Evolutionary conservation across 2,888 invertebrate species (phyloP).

Genomic region (Taphrorychus bicolor): DNA sequence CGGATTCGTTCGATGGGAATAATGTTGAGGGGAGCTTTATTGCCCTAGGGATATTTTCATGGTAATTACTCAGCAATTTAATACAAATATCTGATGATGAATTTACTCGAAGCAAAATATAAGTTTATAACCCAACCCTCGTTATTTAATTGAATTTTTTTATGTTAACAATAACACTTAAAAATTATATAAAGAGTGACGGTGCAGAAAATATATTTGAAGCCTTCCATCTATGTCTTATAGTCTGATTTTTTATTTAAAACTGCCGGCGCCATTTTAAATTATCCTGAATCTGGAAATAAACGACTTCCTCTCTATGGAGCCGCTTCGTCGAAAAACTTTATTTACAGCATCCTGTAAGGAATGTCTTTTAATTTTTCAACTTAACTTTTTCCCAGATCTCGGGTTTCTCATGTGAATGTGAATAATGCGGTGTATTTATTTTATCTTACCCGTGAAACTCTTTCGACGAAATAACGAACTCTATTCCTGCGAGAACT

Average conservation of each 20-base stretch:
- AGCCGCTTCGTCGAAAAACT: constrained; percentile 57
- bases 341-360: constrained; percentile 56
- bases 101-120: neutral
- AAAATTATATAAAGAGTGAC: neutral
- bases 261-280: constrained; percentile 38
- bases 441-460: constrained; percentile 29
- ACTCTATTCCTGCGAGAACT: constrained; percentile 20
- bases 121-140: neutral
- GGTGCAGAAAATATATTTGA: too few relatives aligned
- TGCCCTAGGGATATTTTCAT: neutral
- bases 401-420: constrained; percentile 37
- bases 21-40: neutral
- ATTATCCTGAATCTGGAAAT: constrained; percentile 51
- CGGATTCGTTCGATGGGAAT: neutral
- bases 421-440: constrained; percentile 38
- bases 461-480: constrained; percentile 22
- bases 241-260: constrained; percentile 29
- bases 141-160: neutral
- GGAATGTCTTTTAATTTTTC: constrained; percentile 42
- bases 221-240: neutral
- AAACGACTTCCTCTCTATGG: constrained; percentile 58
- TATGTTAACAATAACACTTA: neutral
- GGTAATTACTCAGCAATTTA: neutral
- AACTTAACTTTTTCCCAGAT: constrained; percentile 36
- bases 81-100: neutral